phyloP scores from a whole-genome alignment of 2,888 invertebrate species.

The Plebejus melissa region DNA sequence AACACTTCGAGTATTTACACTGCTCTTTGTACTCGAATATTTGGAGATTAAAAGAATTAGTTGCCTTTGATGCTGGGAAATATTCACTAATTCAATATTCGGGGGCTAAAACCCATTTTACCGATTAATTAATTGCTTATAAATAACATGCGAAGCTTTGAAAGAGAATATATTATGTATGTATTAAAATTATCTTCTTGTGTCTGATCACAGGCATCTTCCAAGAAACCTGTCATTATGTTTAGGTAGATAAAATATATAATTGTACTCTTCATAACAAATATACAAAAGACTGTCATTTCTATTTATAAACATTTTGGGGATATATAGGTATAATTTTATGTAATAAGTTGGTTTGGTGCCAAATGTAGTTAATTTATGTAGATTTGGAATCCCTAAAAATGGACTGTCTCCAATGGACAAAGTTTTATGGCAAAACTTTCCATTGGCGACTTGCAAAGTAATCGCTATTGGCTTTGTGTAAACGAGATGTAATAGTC shows the following conservation, averaged over 20 bases:
- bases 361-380: slow-evolving; percentile 3
- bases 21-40: not conserved
- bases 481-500: not conserved
- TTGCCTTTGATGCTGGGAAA: not conserved
- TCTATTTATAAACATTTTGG: not conserved
- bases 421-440: not conserved
- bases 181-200: not conserved
- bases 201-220: not conserved
- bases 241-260: not conserved
- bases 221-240: not conserved
- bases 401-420: not conserved
- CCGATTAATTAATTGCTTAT: not conserved
- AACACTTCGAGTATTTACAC: not conserved
- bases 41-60: not conserved
- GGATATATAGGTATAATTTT: not conserved
- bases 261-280: not conserved
- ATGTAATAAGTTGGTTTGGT: not conserved
- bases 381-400: slow-evolving; percentile 4
- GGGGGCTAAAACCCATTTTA: not conserved
- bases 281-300: not conserved
- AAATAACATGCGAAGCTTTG: not conserved
- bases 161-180: not conserved
- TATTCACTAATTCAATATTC: not conserved
- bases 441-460: not conserved
- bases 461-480: not conserved